A percentile compares a stretch with the other conserved stretches of the same genome.
These are phyloP conservation scores for Anoplolepis gracilipes DNA, from an alignment of 1,140 invertebrate genomes.

Conservation along the genomic window DNA sequence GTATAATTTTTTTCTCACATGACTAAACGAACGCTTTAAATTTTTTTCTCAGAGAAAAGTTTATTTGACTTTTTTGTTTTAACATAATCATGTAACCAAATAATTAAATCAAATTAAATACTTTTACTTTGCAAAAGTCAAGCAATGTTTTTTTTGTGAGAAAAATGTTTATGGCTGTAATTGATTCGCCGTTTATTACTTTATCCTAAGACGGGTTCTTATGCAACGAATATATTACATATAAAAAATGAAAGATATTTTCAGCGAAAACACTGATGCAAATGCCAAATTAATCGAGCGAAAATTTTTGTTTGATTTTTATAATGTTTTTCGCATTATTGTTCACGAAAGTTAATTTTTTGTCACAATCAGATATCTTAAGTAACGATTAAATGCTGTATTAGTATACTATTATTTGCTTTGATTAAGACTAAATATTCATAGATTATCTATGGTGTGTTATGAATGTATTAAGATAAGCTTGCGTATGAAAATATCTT, in stretches of 20 bases:
- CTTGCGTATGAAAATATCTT: neutral
- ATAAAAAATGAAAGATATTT: slow-evolving; percentile 31
- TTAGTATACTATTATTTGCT: slow-evolving; percentile 3
- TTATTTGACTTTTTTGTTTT: slow-evolving; percentile 55
- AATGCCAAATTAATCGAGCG: slow-evolving; percentile 31
- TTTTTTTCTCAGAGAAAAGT: slow-evolving; percentile 28
- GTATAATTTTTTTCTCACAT: neutral
- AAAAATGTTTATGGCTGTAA: neutral
- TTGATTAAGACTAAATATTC: neutral
- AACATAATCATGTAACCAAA: neutral
- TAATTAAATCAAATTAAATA: slow-evolving; percentile 34
- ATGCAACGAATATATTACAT: neutral
- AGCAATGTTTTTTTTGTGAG: slow-evolving; percentile 23
- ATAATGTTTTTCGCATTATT: slow-evolving; percentile 64
- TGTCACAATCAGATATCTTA: slow-evolving; percentile 57
- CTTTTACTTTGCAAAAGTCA: slow-evolving; percentile 34
- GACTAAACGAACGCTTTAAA: slow-evolving; percentile 16
- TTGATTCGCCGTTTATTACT: slow-evolving; percentile 34
- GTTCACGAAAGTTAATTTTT: slow-evolving; percentile 62
- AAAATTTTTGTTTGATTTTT: slow-evolving; percentile 72
- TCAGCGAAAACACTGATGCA: slow-evolving; percentile 36
- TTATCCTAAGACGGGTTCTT: neutral
- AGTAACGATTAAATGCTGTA: slow-evolving; percentile 47
- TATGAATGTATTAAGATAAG: neutral
- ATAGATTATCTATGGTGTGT: neutral